Evolutionary conservation across 2,888 invertebrate genomes (phyloP).

Genomic region (Volucella bombylans): DNA sequence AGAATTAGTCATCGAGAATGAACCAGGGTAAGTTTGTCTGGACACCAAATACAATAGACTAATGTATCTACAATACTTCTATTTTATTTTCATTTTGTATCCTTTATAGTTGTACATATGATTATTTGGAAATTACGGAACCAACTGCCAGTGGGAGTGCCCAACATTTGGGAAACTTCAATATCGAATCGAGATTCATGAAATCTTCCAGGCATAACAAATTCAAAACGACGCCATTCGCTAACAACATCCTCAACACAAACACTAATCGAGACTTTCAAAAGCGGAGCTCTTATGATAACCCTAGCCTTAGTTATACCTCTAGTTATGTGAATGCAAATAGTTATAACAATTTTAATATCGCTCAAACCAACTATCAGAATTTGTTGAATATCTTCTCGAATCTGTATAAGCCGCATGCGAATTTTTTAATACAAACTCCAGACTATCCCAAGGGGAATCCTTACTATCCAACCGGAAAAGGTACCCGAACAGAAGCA

Average conservation of each 20-base stretch:
- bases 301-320: slow-evolving; percentile 72
- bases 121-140: slow-evolving; percentile 88
- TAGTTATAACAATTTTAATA: slow-evolving; percentile 77
- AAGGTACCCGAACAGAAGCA: slow-evolving; percentile 62
- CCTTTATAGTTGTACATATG: slow-evolving; percentile 89
- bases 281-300: slow-evolving; percentile 73
- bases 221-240: slow-evolving; percentile 51
- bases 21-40: slow-evolving; percentile 85
- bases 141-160: slow-evolving; percentile 66
- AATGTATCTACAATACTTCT: neutral
- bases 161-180: slow-evolving; percentile 64
- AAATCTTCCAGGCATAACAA: slow-evolving; percentile 76
- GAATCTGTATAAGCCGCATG: slow-evolving; percentile 77
- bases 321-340: slow-evolving; percentile 75
- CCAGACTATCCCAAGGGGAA: slow-evolving; percentile 79
- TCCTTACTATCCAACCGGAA: slow-evolving; percentile 75
- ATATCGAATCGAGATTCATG: slow-evolving; percentile 73
- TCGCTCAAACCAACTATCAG: slow-evolving; percentile 78
- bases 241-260: slow-evolving; percentile 56
- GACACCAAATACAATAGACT: neutral
- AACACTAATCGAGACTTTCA: slow-evolving; percentile 71
- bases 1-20: slow-evolving; percentile 89
- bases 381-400: slow-evolving; percentile 78
- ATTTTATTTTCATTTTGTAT: neutral
- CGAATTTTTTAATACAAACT: slow-evolving; percentile 78